Percentiles rank a stretch among this genome's conserved stretches.
Evolutionary conservation across 2,888 invertebrate genomes (phyloP).

Genomic region (Drosophila anomalipes): DNA sequence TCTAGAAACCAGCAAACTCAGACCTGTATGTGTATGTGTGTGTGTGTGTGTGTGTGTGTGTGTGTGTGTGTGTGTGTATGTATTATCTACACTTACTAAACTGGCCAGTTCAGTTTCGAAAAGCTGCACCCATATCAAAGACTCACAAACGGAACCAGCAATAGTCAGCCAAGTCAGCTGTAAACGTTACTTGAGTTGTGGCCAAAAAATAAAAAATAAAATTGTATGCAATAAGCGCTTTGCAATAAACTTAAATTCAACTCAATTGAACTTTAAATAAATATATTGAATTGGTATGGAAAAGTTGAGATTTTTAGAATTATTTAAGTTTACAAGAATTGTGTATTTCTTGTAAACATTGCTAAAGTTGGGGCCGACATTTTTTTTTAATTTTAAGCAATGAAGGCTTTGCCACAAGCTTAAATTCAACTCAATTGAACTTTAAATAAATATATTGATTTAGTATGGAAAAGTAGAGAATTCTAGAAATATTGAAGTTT

Average conservation of each 20-base stretch:
- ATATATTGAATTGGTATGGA: conserved; percentile 12
- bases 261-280: conserved; percentile 35
- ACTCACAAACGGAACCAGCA: conserved; percentile 50
- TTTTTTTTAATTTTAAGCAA: background rate
- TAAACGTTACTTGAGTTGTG: conserved; percentile 26
- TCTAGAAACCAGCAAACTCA: conserved; percentile 30
- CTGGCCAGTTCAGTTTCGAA: conserved; percentile 36
- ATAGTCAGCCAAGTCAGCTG: conserved; percentile 39
- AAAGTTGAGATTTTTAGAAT: background rate
- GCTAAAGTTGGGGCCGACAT: conserved; percentile 9
- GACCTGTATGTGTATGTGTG: conserved; percentile 2
- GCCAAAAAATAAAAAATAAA: conserved; percentile 9
- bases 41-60: conserved; percentile 3
- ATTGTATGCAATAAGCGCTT: conserved; percentile 11
- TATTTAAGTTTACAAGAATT: background rate
- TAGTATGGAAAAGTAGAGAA: background rate
- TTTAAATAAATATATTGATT: conserved; percentile 8
- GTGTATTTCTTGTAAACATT: background rate
- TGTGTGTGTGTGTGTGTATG: background rate
- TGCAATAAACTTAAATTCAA: conserved; percentile 12
- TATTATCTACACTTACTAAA: conserved; percentile 28
- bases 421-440: conserved; percentile 21
- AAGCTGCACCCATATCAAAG: conserved; percentile 70
- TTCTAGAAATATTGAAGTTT: background rate
- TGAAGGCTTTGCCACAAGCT: conserved; percentile 11